Evolutionary conservation across 2,113 vertebrate species (phyloP).

Genomic region (Nibea albiflora): DNA sequence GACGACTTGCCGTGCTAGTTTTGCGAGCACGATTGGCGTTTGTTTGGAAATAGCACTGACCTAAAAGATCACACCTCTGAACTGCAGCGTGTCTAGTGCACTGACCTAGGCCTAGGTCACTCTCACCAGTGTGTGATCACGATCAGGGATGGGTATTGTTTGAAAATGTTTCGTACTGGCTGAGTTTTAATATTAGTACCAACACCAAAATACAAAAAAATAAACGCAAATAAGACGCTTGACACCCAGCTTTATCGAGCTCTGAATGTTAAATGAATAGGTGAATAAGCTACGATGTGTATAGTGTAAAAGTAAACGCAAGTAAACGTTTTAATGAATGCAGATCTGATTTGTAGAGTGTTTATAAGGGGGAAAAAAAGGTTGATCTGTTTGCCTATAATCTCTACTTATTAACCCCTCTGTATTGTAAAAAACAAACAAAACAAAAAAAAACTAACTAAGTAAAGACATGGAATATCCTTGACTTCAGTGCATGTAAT

Average conservation of each 20-base stretch:
- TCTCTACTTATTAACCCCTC: not conserved
- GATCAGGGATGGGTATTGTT: too few species aligned
- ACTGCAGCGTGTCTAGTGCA: too few species aligned
- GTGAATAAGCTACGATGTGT: not conserved
- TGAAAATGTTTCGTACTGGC: too few species aligned
- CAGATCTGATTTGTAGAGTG: not conserved
- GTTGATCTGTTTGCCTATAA: not conserved
- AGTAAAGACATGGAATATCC: not conserved
- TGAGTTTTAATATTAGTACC: too few species aligned
- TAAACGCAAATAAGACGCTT: too few species aligned
- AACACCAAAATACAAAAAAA: too few species aligned
- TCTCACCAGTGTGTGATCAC: too few species aligned
- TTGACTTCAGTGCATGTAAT: not conserved
- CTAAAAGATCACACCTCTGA: too few species aligned
- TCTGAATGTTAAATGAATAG: not conserved
- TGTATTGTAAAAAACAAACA: not conserved
- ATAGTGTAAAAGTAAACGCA: not conserved
- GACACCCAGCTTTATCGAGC: too few species aligned
- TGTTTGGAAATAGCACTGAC: too few species aligned
- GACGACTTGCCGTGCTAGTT: not conserved
- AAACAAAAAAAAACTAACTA: too few species aligned
- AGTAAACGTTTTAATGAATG: not conserved
- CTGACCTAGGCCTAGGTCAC: too few species aligned
- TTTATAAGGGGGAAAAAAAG: not conserved
- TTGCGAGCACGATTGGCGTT: not conserved